A percentile compares a stretch with the other conserved stretches of the same genome.
Conservation (phyloP, 2,888 invertebrate genomes). For the Petrolisthes cinctipes region DNA sequence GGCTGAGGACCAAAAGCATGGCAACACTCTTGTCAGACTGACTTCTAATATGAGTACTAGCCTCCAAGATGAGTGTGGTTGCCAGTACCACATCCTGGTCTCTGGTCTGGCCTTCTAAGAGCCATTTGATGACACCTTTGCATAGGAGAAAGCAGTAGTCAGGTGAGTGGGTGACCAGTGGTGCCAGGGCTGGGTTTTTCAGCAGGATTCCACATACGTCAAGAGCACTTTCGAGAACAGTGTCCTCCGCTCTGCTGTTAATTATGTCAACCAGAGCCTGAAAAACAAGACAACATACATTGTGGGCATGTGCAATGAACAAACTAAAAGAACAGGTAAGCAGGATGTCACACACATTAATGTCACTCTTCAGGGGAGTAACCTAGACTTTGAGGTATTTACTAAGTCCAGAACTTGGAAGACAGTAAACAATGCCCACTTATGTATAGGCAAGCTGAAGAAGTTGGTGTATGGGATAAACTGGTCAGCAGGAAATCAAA, state of each 20-base stretch:
- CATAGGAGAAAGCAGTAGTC: slow-evolving; percentile 25
- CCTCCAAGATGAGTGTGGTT: background rate
- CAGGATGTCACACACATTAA: background rate
- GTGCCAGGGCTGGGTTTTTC: slow-evolving; percentile 32
- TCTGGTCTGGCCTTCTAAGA: slow-evolving; percentile 29
- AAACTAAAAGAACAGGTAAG: background rate
- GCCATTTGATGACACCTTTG: slow-evolving; percentile 35
- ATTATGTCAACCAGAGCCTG: slow-evolving; percentile 44
- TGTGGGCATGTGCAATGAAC: background rate
- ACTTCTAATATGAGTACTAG: slow-evolving; percentile 4
- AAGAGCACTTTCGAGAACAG: slow-evolving; percentile 27
- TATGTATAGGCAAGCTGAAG: too few relatives aligned
- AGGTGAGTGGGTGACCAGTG: slow-evolving; percentile 21
- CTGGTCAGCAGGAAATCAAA: too few relatives aligned
- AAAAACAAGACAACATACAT: background rate
- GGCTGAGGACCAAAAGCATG: slow-evolving; percentile 3
- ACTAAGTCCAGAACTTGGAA: too few relatives aligned
- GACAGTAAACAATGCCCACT: too few relatives aligned
- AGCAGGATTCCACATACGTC: slow-evolving; percentile 17
- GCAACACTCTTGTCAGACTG: slow-evolving; percentile 6
- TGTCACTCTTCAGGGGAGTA: too few relatives aligned
- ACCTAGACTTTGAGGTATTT: too few relatives aligned
- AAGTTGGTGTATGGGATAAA: too few relatives aligned
- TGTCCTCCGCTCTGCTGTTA: slow-evolving; percentile 27
- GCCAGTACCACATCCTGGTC: background rate